Base-by-base conservation (phyloP, 2,797 vertebrate species). In the Gallinago nigripennis region DNA sequence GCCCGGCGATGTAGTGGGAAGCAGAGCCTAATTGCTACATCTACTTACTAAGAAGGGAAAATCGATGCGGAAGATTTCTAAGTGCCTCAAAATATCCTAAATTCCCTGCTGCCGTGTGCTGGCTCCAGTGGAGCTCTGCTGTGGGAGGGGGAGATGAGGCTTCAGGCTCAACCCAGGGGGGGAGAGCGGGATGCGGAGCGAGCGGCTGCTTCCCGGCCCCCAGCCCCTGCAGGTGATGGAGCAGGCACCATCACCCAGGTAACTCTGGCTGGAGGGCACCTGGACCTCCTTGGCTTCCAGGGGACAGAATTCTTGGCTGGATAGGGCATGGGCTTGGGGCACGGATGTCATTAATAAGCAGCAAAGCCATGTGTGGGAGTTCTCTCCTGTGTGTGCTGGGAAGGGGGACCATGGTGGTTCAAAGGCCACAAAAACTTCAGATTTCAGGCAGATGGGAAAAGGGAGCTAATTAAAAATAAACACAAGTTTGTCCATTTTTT, bases 41-140 rank as follows among this genome's bases (percentile, higher is more conserved):
- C 88, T 86, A 69, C 94, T 91, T 79, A 69, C 63, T 5, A 73
- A 41, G 76, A 66, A 45, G 76, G 79, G 86, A 46, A 88, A 80
- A 93, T 84, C 65, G 23, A 84, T 84, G 54, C 14, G 16, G 78
- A 60, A 63, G 73, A 18, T 60, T 92, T 89, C 81, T 4, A 79
- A 60, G 90, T 4, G 66, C 15, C 88, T 80, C 69, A 37, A 58
- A 75, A 48, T 41, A 77, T 20, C 83, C 46, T 5, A 30, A 86
- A 35, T 75, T 57, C 69, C 56, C 63, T 68, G 33, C 72, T 31
- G 60, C 75, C 50, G 79, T 66, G 6, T 5, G 28, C 45, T 21
- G 35, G 75, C 71, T 46, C 41, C 27, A 7, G 66, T 0, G 27
- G 16, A 46, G 86, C 66, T 68, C 79, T 33, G 88, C 70, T 1